Evolutionary conservation across 2,888 invertebrate species (phyloP), one percentile per base, ranked within the genome.

Genomic region (Callyntrura sp.): DNA sequence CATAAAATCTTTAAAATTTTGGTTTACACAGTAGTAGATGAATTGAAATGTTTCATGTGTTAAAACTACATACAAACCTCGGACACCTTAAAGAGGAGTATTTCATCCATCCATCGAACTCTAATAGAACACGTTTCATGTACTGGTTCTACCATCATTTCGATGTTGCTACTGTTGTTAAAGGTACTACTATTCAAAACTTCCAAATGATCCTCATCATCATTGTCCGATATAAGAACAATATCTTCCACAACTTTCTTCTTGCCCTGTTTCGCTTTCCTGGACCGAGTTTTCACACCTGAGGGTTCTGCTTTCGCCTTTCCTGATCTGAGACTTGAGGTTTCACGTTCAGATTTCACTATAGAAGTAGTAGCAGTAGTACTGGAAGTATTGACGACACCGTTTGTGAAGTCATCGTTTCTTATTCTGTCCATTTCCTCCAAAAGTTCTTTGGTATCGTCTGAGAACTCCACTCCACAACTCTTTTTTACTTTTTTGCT

Each of bases 21-120:
- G 25, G 12, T 5, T 20, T 23, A 51, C 6, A 76, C 5, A 12
- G 43, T 20, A 11, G 35, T 76, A n/a, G 11, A 5, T 11, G 45
- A 11, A 45, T 11, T n/a, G n/a, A 45, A 45, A 45, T 45, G 45
- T n/a, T n/a, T n/a, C n/a, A n/a, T n/a, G n/a, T n/a, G n/a, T n/a
- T n/a, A 45, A 45, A 11, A 11, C 45, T 43, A 73, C 17, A 25
- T 25, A 35, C 9, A n/a, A 20, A 85, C 85, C 9, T 76, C 17
- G 5, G 73, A 57, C 12, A 60, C 12, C 51, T 35, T 20, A 45
- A 85, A 60, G 6, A 45, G 23, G 43, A 85, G 1, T 14, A 76
- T 11, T 48, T 85, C 85, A 2, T 43, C 12, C 9, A 76, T 85
- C 85, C 85, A 85, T 12, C 82, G 62, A 62, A 82, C 23, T 45